Evolutionary conservation across 2,113 vertebrate species (phyloP).

Genomic region (Heterotilapia buettikoferi): DNA sequence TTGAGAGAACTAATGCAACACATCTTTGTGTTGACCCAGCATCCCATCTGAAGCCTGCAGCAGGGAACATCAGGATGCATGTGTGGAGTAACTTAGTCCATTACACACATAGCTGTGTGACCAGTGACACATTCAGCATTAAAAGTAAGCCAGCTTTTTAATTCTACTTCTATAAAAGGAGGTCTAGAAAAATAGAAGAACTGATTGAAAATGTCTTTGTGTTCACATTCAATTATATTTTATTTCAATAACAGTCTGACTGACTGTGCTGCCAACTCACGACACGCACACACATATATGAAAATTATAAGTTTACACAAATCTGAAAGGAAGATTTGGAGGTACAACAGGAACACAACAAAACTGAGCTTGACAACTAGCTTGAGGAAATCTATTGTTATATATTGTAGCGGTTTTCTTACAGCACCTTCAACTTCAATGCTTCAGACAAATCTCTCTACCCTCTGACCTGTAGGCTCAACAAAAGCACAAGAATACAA

Average conservation of each 20-base stretch:
- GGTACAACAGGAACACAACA: background rate
- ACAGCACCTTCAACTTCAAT: background rate
- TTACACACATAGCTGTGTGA: background rate
- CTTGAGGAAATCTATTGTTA: background rate
- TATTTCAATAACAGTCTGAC: background rate
- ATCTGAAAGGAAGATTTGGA: background rate
- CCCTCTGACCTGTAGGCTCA: background rate
- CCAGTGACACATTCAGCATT: background rate
- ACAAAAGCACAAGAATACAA: background rate
- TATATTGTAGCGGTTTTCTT: background rate
- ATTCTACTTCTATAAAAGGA: background rate
- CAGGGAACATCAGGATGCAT: background rate
- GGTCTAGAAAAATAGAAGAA: background rate
- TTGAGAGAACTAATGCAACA: background rate
- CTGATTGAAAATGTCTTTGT: background rate
- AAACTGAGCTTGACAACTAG: background rate
- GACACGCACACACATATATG: rapidly evolving
- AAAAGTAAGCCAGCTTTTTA: background rate
- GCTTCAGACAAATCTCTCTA: background rate
- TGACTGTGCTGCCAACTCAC: background rate
- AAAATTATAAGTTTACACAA: background rate
- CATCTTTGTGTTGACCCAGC: background rate
- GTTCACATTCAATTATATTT: background rate
- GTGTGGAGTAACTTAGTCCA: background rate
- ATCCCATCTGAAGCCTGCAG: background rate